Percentiles rank a stretch among this genome's conserved stretches.
Conservation (phyloP, 2,888 invertebrate genomes). For the Ligdia adustata region DNA sequence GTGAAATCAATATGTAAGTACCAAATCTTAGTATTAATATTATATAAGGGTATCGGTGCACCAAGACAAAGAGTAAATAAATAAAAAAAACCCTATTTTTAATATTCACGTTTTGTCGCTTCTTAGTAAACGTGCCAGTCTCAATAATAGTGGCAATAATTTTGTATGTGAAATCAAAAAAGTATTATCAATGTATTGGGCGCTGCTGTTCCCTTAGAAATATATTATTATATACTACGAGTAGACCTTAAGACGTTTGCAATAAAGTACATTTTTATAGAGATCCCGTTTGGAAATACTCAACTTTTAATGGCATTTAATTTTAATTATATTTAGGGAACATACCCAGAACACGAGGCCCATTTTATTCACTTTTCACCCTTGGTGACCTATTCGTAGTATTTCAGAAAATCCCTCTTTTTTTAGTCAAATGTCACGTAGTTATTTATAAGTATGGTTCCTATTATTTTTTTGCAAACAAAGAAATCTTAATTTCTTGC, state of each 20-base stretch:
- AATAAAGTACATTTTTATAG: conserved; percentile 59
- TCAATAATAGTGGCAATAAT: conserved; percentile 51
- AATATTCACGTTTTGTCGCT: conserved; percentile 67
- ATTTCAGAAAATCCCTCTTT: too few relatives aligned
- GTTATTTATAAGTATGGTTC: too few relatives aligned
- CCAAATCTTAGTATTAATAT: conserved; percentile 60
- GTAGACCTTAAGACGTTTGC: conserved; percentile 52
- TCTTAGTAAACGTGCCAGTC: conserved; percentile 55
- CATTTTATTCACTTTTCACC: too few relatives aligned
- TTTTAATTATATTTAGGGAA: too few relatives aligned
- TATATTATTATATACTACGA: too few relatives aligned
- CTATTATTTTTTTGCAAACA: too few relatives aligned
- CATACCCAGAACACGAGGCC: too few relatives aligned
- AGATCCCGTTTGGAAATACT: conserved; percentile 36
- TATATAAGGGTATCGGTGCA: conserved; percentile 61
- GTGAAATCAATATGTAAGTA: conserved; percentile 45
- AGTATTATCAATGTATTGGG: conserved; percentile 36
- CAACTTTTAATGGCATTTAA: conserved; percentile 40
- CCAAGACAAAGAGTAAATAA: conserved; percentile 61
- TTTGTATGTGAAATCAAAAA: conserved; percentile 56
- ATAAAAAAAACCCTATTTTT: conserved; percentile 75
- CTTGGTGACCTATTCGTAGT: too few relatives aligned
- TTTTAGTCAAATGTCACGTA: too few relatives aligned
- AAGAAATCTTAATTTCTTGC: too few relatives aligned
- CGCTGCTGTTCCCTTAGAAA: conserved; percentile 37